Base-by-base conservation (phyloP, 2,888 invertebrate species). In the Parapristionchus giblindavisi region DNA sequence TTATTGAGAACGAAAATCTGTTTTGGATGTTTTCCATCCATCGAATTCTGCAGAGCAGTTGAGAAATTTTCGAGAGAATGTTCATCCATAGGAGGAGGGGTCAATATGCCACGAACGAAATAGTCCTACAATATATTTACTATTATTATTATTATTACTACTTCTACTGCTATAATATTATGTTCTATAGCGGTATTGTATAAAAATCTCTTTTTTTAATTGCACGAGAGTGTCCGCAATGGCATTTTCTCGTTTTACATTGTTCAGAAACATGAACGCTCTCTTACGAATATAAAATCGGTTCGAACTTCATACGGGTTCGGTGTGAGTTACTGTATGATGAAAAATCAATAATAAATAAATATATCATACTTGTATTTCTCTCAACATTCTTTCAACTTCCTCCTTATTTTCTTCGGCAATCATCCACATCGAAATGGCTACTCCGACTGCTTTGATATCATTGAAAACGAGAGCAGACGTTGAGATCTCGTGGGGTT, bases 401-500 rank as follows among this genome's bases (percentile, higher is more conserved):
- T 82, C 79, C 27, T 78, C 72, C 24, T 79, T 29, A 75, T 80
- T 81, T 5, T 76, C 79, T 24, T 75, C 38, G 27, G 90, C 89
- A 76, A 91, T 97, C 48, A 92, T 90, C 0, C 93, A 92, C 92
- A 96, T 93, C 56, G 80, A 81, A 36, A 79, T 78, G 0, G 80
- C 78, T 5, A 83, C 73, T 61, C 94, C 96, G 84, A 91, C 89
- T 61, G 94, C 91, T 40, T 90, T 89, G 43, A 94, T 90, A 89
- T 96, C 93, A 87, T 93, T 93, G 86, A 98, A 96, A 80, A 94
- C 93, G 48, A 93, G 91, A 17, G 92, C 91, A 0, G 93, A 92
- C 0, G 93, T 93, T 21, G 94, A 92, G 60, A 94, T 92, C 32
- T 91, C 92, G 0, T 95, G 91, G 0, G 97, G 96, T 84, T 94